These are phyloP conservation scores for Drosophila formosana DNA, from an alignment of 2,888 invertebrate genomes.

Conservation along the genomic window DNA sequence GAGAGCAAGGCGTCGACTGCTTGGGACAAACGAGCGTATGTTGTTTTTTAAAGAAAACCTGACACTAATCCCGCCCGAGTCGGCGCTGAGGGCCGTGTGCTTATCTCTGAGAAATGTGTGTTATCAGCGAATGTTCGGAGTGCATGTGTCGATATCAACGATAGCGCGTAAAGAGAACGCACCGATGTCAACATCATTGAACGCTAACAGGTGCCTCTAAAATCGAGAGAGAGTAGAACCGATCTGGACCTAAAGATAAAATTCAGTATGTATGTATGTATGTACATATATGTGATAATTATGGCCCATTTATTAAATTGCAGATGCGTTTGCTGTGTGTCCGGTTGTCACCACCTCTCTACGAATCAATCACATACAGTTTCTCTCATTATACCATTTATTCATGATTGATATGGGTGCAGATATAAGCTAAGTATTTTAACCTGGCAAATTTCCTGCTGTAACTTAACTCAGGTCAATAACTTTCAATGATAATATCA, in stretches of 20 bases:
- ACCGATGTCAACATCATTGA: constrained; percentile 15
- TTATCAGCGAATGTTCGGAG: constrained; percentile 54
- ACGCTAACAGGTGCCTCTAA: constrained; percentile 5
- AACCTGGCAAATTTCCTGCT: background rate
- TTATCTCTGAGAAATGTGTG: constrained; percentile 68
- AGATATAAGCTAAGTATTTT: background rate
- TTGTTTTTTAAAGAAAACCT: constrained; percentile 71
- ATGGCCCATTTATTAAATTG: constrained; percentile 15
- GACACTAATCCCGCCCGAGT: constrained; percentile 57
- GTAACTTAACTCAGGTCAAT: background rate
- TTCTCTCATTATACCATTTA: background rate
- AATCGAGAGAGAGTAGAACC: background rate
- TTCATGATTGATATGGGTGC: background rate
- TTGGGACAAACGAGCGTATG: constrained; percentile 49
- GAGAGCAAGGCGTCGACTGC: constrained; percentile 62
- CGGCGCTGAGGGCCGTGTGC: constrained; percentile 43
- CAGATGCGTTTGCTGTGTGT: constrained; percentile 21
- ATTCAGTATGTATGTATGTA: background rate
- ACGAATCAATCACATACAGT: constrained; percentile 9
- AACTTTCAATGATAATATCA: no score
- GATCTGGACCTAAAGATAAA: constrained; percentile 18
- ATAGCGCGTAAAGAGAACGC: constrained; percentile 25
- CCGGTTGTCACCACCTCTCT: background rate
- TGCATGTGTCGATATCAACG: constrained; percentile 42
- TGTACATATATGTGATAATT: background rate